Base-by-base conservation (phyloP, 2,797 vertebrate genomes). In the Eurystomus glaucurus region DNA sequence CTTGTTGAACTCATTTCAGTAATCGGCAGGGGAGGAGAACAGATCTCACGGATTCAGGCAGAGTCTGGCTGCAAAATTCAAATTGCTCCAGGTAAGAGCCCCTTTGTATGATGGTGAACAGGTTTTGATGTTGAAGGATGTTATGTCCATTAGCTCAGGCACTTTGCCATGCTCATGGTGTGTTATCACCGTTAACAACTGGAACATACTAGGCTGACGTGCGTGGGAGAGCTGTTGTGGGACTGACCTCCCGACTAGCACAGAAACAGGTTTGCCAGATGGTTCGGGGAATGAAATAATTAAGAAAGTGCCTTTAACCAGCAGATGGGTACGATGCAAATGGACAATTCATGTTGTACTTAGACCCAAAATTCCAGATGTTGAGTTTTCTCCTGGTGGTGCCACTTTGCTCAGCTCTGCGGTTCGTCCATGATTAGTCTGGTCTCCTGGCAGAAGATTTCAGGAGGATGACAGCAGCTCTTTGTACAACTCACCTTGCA, bases 61-160 rank as follows among this genome's bases (percentile, higher is more conserved):
- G 99, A 99, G 97, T 99, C 99, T 19, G 99, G 99, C 97, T 99
- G 99, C 98, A 99, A 99, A 98, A 99, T 99, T 98, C 99, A 99
- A 97, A 99, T 99, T 93, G 99, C 99, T 93, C 99, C 99, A 97
- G 99, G 99, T 99, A 98, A 98, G 98, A 77, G 46, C 81, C 90
- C 31, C 46, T 58, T 77, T 65, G 29, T 85, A 5, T 52, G 58
- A 26, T 1, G 3, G 26, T 43, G 54, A 90, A 3, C 51, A 37
- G 61, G 25, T 55, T 74, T 52, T 58, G 3, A 2, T 13, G 45
- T 57, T 61, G 82, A 7, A 90, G 64, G 45, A 6, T 79, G 81
- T 39, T 23, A 10, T 54, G 55, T 57, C 61, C 60, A 4, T 60
- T 55, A 43, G 31, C 23, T 65, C 29, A 28, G 57, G 37, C 1